These are phyloP conservation scores for Caenorhabditis inopinata DNA, from an alignment of 1,140 invertebrate genomes.

Conservation along the genomic window DNA sequence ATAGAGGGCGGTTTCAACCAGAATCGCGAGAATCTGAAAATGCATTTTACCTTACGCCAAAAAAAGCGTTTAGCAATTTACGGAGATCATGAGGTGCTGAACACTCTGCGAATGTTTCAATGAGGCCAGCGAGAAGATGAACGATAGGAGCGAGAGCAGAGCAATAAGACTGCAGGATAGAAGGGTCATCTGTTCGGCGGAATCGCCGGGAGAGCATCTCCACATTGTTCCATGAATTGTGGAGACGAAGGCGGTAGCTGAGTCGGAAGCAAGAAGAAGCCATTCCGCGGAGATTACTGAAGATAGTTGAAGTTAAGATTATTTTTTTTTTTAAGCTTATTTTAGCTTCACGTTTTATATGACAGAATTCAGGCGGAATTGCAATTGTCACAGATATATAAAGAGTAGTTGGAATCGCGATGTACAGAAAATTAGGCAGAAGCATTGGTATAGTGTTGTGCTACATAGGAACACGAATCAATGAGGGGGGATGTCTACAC, in stretches of 20 bases:
- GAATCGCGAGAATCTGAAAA: slow-evolving; percentile 14
- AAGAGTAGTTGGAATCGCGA: too few relatives aligned
- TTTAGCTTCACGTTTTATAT: too few relatives aligned
- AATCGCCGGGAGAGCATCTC: slow-evolving; percentile 47
- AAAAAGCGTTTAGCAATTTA: slow-evolving; percentile 11
- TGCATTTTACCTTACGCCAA: neutral
- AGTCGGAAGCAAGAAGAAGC: slow-evolving; percentile 42
- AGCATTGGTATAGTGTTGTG: too few relatives aligned
- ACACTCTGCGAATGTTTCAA: slow-evolving; percentile 41
- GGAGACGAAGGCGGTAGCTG: slow-evolving; percentile 38
- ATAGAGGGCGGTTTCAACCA: slow-evolving; percentile 35
- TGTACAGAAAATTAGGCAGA: too few relatives aligned
- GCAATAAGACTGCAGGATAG: slow-evolving; percentile 35
- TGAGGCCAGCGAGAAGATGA: slow-evolving; percentile 44
- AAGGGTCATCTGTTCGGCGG: slow-evolving; percentile 43
- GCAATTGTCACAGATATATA: too few relatives aligned
- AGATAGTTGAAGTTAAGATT: too few relatives aligned
- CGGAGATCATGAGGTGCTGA: slow-evolving; percentile 45
- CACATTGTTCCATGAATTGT: slow-evolving; percentile 40
- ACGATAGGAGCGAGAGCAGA: slow-evolving; percentile 37
- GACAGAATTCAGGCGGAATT: too few relatives aligned
- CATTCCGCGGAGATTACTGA: slow-evolving; percentile 45
- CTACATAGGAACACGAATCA: too few relatives aligned
- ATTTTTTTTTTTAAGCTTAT: too few relatives aligned
- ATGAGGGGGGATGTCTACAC: too few relatives aligned